These are phyloP conservation scores for Lasiurus cinereus DNA, from an alignment of 2,113 vertebrate genomes.

Conservation along the genomic window DNA sequence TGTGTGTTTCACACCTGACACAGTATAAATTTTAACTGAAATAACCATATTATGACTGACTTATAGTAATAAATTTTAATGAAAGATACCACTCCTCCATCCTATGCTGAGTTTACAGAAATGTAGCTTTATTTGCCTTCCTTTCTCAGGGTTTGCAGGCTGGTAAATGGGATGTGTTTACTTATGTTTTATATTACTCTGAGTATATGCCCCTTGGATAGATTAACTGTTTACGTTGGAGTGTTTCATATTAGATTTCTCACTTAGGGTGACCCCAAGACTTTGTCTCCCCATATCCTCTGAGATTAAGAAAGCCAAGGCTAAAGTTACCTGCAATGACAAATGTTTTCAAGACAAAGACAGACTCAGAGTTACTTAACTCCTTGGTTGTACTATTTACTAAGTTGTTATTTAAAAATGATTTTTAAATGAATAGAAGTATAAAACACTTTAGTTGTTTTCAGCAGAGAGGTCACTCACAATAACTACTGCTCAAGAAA, in stretches of 20 bases:
- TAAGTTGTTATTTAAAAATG: neutral
- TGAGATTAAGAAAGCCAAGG: neutral
- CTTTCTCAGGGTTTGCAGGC: neutral
- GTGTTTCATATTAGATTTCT: neutral
- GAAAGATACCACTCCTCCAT: neutral
- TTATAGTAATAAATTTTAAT: neutral
- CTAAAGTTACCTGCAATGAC: neutral
- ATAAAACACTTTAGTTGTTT: neutral
- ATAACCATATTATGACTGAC: neutral
- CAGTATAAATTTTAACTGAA: neutral
- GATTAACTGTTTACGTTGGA: neutral
- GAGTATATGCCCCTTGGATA: neutral
- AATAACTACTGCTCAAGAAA: neutral
- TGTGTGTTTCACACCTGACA: neutral
- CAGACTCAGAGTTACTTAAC: neutral
- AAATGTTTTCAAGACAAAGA: conserved; percentile 15
- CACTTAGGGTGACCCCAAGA: neutral
- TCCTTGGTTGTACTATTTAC: conserved; percentile 22
- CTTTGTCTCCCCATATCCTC: neutral
- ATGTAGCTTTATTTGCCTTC: neutral
- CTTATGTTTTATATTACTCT: neutral
- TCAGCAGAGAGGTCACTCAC: neutral
- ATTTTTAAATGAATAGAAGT: neutral
- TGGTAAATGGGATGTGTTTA: neutral
- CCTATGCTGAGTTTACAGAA: neutral